phyloP scores from a whole-genome alignment of 2,888 invertebrate species.

The Zygaena filipendulae region DNA sequence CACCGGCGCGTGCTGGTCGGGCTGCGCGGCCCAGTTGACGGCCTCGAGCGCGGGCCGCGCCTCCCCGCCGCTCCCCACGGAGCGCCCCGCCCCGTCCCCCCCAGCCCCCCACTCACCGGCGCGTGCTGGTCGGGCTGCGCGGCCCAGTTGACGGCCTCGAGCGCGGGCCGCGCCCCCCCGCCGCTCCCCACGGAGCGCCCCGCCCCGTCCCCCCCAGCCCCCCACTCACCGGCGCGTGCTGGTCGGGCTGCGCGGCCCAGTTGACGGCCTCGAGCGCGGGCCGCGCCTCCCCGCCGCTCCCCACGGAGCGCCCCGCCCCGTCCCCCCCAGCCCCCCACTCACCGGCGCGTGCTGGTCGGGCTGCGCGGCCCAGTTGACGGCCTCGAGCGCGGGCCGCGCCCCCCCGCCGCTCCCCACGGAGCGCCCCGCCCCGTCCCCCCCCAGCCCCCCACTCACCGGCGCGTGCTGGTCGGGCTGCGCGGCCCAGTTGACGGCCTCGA shows the following conservation, averaged over 20 bases:
- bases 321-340: too few relatives aligned
- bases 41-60: slow-evolving; percentile 72
- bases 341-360: slow-evolving; percentile 54
- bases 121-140: slow-evolving; percentile 48
- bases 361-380: slow-evolving; percentile 73
- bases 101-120: slow-evolving; percentile 44
- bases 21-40: slow-evolving; percentile 72
- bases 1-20: slow-evolving; percentile 51
- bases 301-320: too few relatives aligned
- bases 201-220: too few relatives aligned
- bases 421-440: too few relatives aligned
- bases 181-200: slow-evolving; percentile 78
- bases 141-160: slow-evolving; percentile 78
- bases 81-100: too few relatives aligned
- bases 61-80: slow-evolving; percentile 72
- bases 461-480: too few relatives aligned
- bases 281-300: slow-evolving; percentile 68
- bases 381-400: slow-evolving; percentile 70
- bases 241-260: slow-evolving; percentile 67
- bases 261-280: slow-evolving; percentile 75
- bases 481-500: too few relatives aligned
- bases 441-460: too few relatives aligned
- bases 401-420: slow-evolving; percentile 74
- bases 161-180: slow-evolving; percentile 59
- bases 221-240: slow-evolving; percentile 42